A percentile compares a stretch with the other conserved stretches of the same genome.
These are phyloP conservation scores for Crepidodera aurea DNA, from an alignment of 2,888 invertebrate species.

Conservation along the genomic window DNA sequence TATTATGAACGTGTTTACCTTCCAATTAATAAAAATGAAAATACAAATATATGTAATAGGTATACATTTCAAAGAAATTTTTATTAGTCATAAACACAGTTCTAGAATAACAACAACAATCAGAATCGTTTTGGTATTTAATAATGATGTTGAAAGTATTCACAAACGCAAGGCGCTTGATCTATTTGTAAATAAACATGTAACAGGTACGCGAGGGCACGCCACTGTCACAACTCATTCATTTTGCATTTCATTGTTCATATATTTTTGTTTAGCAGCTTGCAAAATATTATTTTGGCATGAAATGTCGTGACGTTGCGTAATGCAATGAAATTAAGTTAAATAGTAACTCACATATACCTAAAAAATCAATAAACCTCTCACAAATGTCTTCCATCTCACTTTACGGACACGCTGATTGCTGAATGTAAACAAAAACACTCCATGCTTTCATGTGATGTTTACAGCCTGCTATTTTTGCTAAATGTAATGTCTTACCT, in stretches of 20 bases:
- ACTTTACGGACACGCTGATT: conserved; percentile 17
- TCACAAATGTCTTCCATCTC: conserved; percentile 18
- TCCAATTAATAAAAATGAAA: neutral
- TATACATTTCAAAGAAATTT: neutral
- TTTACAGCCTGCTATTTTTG: conserved; percentile 7
- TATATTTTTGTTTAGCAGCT: conserved; percentile 19
- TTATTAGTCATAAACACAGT: neutral
- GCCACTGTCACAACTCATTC: conserved; percentile 18
- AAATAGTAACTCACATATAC: neutral
- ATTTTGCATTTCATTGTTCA: conserved; percentile 16
- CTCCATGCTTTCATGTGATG: conserved; percentile 16
- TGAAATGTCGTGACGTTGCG: neutral
- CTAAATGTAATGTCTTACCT: conserved; percentile 12
- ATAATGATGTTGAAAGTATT: neutral
- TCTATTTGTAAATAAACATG: conserved; percentile 1
- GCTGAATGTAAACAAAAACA: conserved; percentile 36
- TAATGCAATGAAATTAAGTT: neutral
- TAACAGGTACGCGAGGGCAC: neutral
- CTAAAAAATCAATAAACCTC: conserved; percentile 23
- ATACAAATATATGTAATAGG: neutral
- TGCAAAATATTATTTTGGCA: conserved; percentile 5
- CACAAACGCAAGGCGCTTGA: neutral
- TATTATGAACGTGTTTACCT: neutral
- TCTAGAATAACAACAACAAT: neutral
- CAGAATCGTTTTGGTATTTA: neutral